Base-by-base conservation (phyloP, 2,888 invertebrate genomes). In the Meghimatium bilineatum region DNA sequence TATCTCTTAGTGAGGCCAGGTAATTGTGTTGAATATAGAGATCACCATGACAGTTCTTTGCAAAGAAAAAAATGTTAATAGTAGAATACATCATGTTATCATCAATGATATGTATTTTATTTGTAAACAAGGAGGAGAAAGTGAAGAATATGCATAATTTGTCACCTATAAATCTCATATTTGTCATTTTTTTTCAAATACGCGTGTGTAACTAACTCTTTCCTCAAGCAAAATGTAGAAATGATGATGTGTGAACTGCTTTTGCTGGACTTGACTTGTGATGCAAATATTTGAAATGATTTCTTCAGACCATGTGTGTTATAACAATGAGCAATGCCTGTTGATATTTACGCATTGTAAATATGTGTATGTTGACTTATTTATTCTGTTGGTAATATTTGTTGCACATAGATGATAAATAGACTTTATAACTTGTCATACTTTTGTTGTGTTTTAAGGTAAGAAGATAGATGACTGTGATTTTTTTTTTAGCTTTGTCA, bases 211-310 rank as follows among this genome's bases (percentile, higher is more conserved):
- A 12, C 12, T 5, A 44, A 44, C 44, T 44, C 44, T 44, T 44
- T 20, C 23, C 56, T 23, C 17, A 56, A 56, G 2, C 56, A 44
- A 8, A 44, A 8, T 44, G 6, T 44, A 44, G 12, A 44, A 5
- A 44, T 44, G n/a, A 44, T 56, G 69, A 69, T 20, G 17, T 34
- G 20, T 29, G 10, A 20, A 1, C 29, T 69, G 26, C 34, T 23
- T 38, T 23, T 71, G 71, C 71, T 71, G 71, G 71, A 71, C 71
- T 71, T 71, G 12, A 38, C 71, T 38, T 71, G 71, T 71, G 71
- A 26, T 38, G 71, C 38, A 71, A 71, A 38, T 38, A 71, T 71
- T 38, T 71, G 20, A 71, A 38, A 38, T 71, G 26, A 38, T 71
- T 38, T 71, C 71, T 71, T 23, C 5, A 38, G 38, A 71, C n/a